A percentile compares a stretch with the other conserved stretches of the same genome.
Evolutionary conservation across 1,140 invertebrate genomes (phyloP).

Genomic region (Druon quercuslanigerum): DNA sequence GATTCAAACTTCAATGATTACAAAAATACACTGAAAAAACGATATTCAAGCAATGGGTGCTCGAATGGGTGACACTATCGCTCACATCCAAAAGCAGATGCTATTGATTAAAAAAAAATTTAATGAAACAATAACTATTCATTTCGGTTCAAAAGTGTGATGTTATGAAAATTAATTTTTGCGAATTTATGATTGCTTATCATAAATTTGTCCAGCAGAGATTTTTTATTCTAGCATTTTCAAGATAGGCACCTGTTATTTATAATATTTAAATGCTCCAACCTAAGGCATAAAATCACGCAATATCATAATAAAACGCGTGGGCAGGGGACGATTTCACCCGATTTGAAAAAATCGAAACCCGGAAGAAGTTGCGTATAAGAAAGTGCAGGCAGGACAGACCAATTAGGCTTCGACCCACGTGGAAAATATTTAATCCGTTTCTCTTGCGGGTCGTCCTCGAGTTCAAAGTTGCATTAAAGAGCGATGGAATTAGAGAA

Average conservation of each 20-base stretch:
- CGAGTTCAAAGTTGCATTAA: background rate
- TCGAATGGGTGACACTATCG: too few relatives aligned
- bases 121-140: too few relatives aligned
- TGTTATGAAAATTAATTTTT: too few relatives aligned
- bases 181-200: too few relatives aligned
- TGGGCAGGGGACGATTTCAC: constrained; percentile 6
- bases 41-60: too few relatives aligned
- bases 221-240: too few relatives aligned
- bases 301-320: background rate
- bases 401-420: background rate
- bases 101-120: too few relatives aligned
- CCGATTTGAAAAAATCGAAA: background rate
- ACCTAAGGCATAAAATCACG: background rate
- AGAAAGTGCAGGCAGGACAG: constrained; percentile 3
- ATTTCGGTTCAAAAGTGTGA: too few relatives aligned
- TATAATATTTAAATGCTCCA: background rate
- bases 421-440: background rate
- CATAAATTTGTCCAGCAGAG: too few relatives aligned
- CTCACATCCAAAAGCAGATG: too few relatives aligned
- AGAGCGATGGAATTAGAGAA: background rate
- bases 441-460: constrained; percentile 4
- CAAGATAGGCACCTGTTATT: background rate
- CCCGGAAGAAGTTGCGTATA: background rate
- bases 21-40: too few relatives aligned
- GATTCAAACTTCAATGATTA: too few relatives aligned